phyloP scores from a whole-genome alignment of 1,140 invertebrate genomes.

The Platyura marginata region DNA sequence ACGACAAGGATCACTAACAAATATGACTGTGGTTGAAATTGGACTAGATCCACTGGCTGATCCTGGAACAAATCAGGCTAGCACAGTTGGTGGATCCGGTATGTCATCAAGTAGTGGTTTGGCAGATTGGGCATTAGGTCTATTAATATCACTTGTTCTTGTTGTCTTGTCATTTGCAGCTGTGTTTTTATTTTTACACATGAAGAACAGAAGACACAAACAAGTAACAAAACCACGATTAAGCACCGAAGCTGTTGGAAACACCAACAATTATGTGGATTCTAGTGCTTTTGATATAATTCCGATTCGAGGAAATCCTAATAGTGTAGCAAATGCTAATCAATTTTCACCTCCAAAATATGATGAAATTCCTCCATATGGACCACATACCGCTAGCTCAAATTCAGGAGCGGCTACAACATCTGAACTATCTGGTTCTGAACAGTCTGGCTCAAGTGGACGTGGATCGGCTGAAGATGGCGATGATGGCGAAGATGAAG shows the following conservation, averaged over 20 bases:
- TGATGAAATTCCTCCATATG: conserved; percentile 78
- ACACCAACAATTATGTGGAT: conserved; percentile 62
- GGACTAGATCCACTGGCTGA: conserved; percentile 48
- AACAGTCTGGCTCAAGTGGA: conserved; percentile 87
- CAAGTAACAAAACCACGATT: conserved; percentile 61
- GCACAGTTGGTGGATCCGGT: conserved; percentile 16
- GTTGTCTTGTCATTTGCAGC: conserved; percentile 63
- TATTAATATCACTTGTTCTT: conserved; percentile 63
- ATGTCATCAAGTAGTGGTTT: conserved; percentile 43
- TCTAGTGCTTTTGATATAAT: conserved; percentile 76
- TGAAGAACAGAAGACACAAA: conserved; percentile 61
- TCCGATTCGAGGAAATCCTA: conserved; percentile 45
- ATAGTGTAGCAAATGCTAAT: conserved; percentile 31
- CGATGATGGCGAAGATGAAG: conserved; percentile 88
- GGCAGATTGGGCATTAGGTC: conserved; percentile 71
- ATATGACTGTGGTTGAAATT: conserved; percentile 73
- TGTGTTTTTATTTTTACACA: conserved; percentile 64
- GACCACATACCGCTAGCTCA: conserved; percentile 48
- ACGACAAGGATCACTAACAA: conserved; percentile 62
- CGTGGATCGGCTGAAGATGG: conserved; percentile 91
- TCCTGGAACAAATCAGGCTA: conserved; percentile 34
- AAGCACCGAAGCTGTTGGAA: conserved; percentile 45
- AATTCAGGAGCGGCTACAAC: conserved; percentile 69
- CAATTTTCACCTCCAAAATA: conserved; percentile 78
- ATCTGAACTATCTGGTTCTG: conserved; percentile 72